Base-by-base conservation (phyloP, 2,113 vertebrate genomes). In the Cheirogaleus medius region DNA sequence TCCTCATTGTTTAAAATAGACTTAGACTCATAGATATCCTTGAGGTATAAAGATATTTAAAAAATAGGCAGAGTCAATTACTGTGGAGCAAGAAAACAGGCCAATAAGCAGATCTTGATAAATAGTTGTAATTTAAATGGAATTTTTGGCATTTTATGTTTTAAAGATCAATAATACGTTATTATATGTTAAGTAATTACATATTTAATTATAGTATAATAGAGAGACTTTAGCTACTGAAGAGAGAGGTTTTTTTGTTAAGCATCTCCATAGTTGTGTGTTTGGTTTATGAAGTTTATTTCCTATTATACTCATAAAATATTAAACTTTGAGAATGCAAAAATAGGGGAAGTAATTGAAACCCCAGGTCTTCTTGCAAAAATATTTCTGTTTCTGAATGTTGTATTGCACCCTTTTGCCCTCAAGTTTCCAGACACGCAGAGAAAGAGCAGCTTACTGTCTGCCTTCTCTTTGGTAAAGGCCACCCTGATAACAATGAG, bases 231-330 rank as follows among this genome's bases (percentile, higher is more conserved):
- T 34, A 74, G 27, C 73, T 89, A 37, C 32, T 39, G 52, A 49
- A 49, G 15, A 68, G 4, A 64, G 1, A 21, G 10, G 25, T 52
- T 90, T 77, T 87, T 73, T 12, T 23, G 5, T 10, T 93, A 63
- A 85, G 6, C 17, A 34, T 58, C 11, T 95, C 10, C 29, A 25
- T 60, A 63, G 68, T 86, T 78, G 10, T 89, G 4, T 56, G 10
- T 58, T 85, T 82, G 37, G 8, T 64, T 90, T 91, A 49, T 64
- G 74, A n/a, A 37, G 60, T 82, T 93, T 93, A 66, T 85, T 95
- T 95, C 6, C 18, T 69, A 56, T 17, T 73, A n/a, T 18, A 86
- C 11, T 73, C 87, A 94, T 63, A 83, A 95, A 86, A 68, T 42
- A 68, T n/a, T 78, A 92, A 93, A 74, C 15, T 34, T 52, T 29